Conservation (phyloP, 2,113 vertebrate species). For the Osmerus mordax region DNA sequence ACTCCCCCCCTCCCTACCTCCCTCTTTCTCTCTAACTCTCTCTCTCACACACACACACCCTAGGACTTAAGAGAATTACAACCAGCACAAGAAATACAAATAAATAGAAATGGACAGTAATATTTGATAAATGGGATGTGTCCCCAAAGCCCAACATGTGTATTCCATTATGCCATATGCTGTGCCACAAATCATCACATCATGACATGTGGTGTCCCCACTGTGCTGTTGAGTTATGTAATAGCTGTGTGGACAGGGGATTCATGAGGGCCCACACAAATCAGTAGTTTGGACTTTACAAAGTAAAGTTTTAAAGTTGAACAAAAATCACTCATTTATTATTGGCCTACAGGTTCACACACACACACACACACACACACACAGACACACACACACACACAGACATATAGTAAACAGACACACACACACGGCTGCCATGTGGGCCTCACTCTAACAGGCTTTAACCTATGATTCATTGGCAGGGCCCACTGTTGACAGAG, state of each 20-base stretch:
- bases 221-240: constrained; percentile 45
- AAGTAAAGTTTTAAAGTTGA: no score
- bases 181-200: constrained; percentile 40
- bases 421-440: constrained; percentile 17
- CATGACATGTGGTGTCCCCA: constrained; percentile 35
- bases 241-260: constrained; percentile 15
- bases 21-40: constrained; percentile 19
- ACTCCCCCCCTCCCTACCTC: neutral
- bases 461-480: constrained; percentile 56
- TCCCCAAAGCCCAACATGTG: constrained; percentile 33
- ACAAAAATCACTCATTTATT: no score
- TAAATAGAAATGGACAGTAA: no score
- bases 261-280: constrained; percentile 6
- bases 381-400: neutral
- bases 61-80: neutral
- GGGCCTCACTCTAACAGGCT: constrained; percentile 34
- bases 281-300: neutral
- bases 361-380: neutral
- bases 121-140: no score
- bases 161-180: constrained; percentile 43
- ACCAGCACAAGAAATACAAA: no score
- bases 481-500: constrained; percentile 19
- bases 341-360: neutral
- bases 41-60: neutral
- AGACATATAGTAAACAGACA: neutral